phyloP scores from a whole-genome alignment of 2,797 vertebrate species.

The Halcyon chelicuti region DNA sequence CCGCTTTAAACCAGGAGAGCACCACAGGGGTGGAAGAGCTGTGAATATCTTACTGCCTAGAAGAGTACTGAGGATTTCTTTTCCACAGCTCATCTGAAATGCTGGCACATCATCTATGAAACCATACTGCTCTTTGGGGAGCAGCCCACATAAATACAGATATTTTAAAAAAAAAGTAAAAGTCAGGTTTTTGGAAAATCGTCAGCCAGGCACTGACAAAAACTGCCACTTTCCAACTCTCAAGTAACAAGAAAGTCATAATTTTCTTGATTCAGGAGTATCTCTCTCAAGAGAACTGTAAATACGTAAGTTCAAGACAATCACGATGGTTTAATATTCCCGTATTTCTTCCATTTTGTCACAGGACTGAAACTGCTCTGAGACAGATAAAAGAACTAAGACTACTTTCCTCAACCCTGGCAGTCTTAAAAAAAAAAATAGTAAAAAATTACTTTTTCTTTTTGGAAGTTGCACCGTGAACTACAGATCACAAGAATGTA shows the following conservation, averaged over 20 bases:
- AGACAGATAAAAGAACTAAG: background rate
- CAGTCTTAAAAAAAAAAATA: background rate
- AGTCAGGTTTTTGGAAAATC: background rate
- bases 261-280: background rate
- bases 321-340: background rate
- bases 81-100: background rate
- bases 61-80: background rate
- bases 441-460: background rate
- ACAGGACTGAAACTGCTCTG: background rate
- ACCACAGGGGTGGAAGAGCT: background rate
- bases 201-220: background rate
- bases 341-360: background rate
- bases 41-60: background rate
- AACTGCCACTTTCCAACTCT: background rate
- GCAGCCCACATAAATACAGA: background rate
- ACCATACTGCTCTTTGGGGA: background rate
- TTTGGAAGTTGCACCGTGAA: background rate
- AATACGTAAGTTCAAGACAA: background rate
- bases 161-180: background rate
- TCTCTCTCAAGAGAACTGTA: background rate
- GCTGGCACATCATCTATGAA: background rate
- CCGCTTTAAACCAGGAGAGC: background rate
- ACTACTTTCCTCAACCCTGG: background rate
- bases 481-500: background rate
- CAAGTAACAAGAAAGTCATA: background rate